Evolutionary conservation across 2,888 invertebrate species (phyloP), one percentile per base, ranked within the genome.

Genomic region (Ichneumoninae sp.): DNA sequence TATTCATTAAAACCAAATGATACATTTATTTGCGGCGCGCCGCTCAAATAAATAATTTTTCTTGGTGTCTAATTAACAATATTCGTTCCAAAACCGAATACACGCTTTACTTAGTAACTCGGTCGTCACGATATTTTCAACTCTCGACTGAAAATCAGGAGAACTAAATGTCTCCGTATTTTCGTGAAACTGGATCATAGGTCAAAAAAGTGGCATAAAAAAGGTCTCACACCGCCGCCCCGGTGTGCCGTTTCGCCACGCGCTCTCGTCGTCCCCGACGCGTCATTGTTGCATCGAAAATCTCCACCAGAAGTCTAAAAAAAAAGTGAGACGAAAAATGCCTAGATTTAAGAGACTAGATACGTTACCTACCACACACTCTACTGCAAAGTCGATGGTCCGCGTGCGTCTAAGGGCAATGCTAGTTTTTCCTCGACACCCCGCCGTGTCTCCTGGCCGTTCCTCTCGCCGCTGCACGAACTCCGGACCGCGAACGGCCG

Each of bases 391-490:
- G 66, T 71, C 71, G 66, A 82, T 57, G 47, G 10, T 65, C 19
- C 50, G 54, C 22, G 50, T 78, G 62, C 22, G 7, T 26, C 57
- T 54, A 79, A 84, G 82, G 84, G 84, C 72, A 71, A 79, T 82
- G 71, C 75, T 40, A 71, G 78, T 84, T 84, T 84, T 84, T 84
- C 66, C 44, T 19, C 8, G 65, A 84, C 57, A 60, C 70, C 66
- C 70, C 66, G 60, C 50, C 33, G 50, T 3, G 77, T 33, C 79
- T 69, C 60, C 36, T 8, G 22, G 22, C 57, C 82, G 66, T 70
- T 84, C 83, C 74, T 69, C 33, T 77, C 57, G 30, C 70, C 65
- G 83, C 82, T 80, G 44, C 77, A 80, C 84, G 82, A 79, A 80
- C 80, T 33, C 68, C 30, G 68, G 44, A 71, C 60, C 79, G 54